phyloP scores from a whole-genome alignment of 2,113 vertebrate genomes.

The Prunella himalayana region DNA sequence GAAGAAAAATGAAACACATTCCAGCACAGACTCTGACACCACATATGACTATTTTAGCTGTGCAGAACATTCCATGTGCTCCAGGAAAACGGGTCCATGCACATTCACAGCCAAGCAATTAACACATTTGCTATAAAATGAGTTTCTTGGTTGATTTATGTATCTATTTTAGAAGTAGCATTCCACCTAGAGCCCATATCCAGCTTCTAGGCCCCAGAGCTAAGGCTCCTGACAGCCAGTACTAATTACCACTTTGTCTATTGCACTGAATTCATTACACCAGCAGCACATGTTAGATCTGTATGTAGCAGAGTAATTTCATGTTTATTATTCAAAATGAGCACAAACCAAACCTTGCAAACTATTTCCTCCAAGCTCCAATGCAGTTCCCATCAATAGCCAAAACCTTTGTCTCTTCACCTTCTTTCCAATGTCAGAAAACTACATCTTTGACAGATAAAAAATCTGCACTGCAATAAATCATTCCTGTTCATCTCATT shows the following conservation, averaged over 20 bases:
- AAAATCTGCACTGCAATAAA: not conserved
- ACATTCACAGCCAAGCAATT: not conserved
- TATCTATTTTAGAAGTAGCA: not conserved
- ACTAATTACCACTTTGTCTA: not conserved
- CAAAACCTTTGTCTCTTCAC: not conserved
- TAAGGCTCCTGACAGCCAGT: not conserved
- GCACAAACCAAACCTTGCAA: not conserved
- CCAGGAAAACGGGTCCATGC: not conserved
- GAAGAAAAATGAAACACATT: not conserved
- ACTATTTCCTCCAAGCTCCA: not conserved
- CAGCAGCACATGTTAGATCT: not conserved
- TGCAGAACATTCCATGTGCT: accelerated
- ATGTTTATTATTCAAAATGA: not conserved
- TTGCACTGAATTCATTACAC: not conserved
- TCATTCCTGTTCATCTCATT: not conserved
- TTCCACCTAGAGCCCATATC: not conserved
- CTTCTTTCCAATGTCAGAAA: not conserved
- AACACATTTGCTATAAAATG: not conserved
- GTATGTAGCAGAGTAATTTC: not conserved
- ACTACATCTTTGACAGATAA: not conserved
- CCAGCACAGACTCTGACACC: not conserved
- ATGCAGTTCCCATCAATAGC: not conserved
- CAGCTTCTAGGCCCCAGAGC: not conserved
- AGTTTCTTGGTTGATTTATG: not conserved
- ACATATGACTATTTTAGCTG: not conserved